These are phyloP conservation scores for Liasis olivaceus DNA, from an alignment of 2,797 vertebrate genomes.

Conservation along the genomic window DNA sequence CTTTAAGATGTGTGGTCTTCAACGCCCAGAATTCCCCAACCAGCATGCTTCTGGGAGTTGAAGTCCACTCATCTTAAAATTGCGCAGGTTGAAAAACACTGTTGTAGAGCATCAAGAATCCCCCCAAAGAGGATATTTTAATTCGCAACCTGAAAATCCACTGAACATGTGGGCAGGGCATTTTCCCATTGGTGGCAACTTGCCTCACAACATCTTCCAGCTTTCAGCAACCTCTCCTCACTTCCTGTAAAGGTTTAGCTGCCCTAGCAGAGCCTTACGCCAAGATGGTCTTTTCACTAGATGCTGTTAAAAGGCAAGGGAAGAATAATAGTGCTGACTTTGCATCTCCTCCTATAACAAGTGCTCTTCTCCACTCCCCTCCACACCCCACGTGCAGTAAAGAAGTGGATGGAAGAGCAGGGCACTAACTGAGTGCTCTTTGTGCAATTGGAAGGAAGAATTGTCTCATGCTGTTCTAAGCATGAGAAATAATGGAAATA, in stretches of 20 bases:
- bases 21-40: background rate
- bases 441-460: background rate
- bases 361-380: background rate
- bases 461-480: background rate
- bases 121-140: background rate
- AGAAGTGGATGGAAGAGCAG: background rate
- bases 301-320: background rate
- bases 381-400: background rate
- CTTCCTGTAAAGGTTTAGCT: background rate
- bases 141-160: background rate
- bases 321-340: background rate
- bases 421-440: background rate
- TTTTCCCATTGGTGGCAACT: background rate
- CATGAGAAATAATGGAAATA: background rate
- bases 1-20: background rate
- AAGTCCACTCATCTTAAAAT: background rate
- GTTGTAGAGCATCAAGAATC: background rate
- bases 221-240: background rate
- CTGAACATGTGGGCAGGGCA: background rate
- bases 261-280: background rate
- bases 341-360: background rate
- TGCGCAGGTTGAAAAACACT: background rate
- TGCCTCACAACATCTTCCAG: no score
- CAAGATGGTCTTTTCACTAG: background rate
- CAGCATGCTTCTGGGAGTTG: background rate